Evolutionary conservation across 2,888 invertebrate species (phyloP), one percentile per base, ranked within the genome.

Genomic region (Microctonus brassicae): DNA sequence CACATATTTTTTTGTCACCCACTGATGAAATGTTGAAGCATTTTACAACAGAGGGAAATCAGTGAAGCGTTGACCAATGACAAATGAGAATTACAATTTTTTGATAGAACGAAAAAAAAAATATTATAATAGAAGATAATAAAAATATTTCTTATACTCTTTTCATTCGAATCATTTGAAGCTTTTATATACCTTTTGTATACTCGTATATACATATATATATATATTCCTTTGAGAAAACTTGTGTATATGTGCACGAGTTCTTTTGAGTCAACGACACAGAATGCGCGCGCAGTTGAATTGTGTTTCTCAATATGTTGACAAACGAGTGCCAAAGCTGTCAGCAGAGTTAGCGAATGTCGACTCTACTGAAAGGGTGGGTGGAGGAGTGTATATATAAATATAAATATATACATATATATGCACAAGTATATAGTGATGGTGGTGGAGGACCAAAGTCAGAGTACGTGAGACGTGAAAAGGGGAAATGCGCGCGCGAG

Each of bases 261-360:
- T 13, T n/a, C n/a, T 29, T 60, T 60, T 60, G 24, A 60, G 29
- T 34, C 20, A 29, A 60, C 20, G 11, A 34, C 20, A 47, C 17
- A 47, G 17, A 20, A n/a, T 17, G 47, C 17, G 47, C 47, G 68
- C 36, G 39, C 68, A 52, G 53, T 61, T 24, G 36, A 52, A 33
- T 42, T 55, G 55, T 55, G 60, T 34, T 62, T 67, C 42, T 57
- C 17, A 20, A 63, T n/a, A n/a, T 63, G 67, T 65, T 69, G 72
- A 72, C 72, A 73, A 75, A 73, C 70, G 47, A 64, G 72, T 58
- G 57, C 67, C 24, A 57, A 72, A 73, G 73, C 70, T 73, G 65
- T 73, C 68, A 63, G 55, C 22, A 57, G n/a, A 66, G 71, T 26
- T 61, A 60, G 58, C 70, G 60, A 65, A 65, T 70, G 65, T 58